Percentiles rank a stretch among this genome's conserved stretches.
Evolutionary conservation across 1,140 invertebrate genomes (phyloP).

Genomic region (Phymorhynchus buccinoides): DNA sequence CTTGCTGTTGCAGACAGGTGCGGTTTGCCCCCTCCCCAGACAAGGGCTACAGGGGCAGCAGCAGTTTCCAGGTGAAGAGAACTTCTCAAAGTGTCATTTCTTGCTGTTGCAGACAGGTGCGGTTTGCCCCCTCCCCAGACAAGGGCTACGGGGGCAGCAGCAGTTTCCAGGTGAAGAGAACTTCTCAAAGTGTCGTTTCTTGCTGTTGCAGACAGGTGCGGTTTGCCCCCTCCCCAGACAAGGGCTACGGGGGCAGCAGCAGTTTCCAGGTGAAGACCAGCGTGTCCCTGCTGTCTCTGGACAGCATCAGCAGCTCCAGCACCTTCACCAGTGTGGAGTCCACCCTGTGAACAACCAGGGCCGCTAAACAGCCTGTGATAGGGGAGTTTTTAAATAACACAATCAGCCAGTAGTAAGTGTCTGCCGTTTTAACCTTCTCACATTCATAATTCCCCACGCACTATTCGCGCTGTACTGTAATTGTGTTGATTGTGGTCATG

Average conservation of each 20-base stretch:
- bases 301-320: slow-evolving; percentile 57
- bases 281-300: slow-evolving; percentile 61
- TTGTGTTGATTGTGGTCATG: too few species aligned
- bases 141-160: slow-evolving; percentile 25
- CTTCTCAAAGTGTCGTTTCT: neutral
- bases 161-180: slow-evolving; percentile 37
- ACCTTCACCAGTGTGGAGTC: slow-evolving; percentile 47
- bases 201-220: slow-evolving; percentile 35
- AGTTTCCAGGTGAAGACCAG: slow-evolving; percentile 45
- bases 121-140: slow-evolving; percentile 50
- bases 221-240: slow-evolving; percentile 49
- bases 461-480: too few species aligned
- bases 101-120: slow-evolving; percentile 35
- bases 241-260: slow-evolving; percentile 27
- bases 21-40: too few species aligned
- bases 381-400: too few species aligned
- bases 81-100: neutral
- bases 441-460: too few species aligned
- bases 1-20: too few species aligned
- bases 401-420: too few species aligned
- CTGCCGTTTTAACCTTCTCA: too few species aligned
- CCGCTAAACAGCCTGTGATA: neutral
- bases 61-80: too few species aligned
- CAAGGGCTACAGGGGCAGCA: too few species aligned
- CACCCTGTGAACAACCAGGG: slow-evolving; percentile 31